Base-by-base conservation (phyloP, 1,140 invertebrate genomes). In the Gonioctena quinquepunctata region DNA sequence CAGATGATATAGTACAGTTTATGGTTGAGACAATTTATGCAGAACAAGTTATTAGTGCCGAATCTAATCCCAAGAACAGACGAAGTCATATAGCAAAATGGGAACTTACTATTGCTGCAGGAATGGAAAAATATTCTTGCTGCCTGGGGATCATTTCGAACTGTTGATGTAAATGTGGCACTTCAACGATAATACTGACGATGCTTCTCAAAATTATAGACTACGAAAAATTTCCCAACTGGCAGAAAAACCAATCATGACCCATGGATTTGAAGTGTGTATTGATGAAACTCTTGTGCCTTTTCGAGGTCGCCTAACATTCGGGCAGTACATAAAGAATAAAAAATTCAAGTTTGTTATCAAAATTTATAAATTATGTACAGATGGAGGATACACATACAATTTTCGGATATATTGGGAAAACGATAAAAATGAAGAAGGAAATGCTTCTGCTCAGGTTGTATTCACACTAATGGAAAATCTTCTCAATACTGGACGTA, bases 361-460 rank as follows among this genome's bases (percentile, higher is more conserved):
- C 64, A 83, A 83, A 71, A 13, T 83, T 13, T 81, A 77, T 57
- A 83, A 83, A 75, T 28, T 83, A 27, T 79, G 77, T 63, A 73
- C 54, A 61, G 33, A 71, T 11, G 61, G 73, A 27, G 78, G 75
- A 42, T 82, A 82, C 49, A 83, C 80, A n/a, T 80, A 74, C 48
- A 70, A 77, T 49, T 70, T 82, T 22, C 67, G 75, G 69, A 59
- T 84, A 21, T 82, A 84, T 72, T 61, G 60, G 54, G 77, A 76
- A 5, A 79, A 74, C 74, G 42, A 73, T 21, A 57, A 65, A 25
- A 18, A 18, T 18, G 8, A 7, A 21, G 27, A 18, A 26, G 22
- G 16, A 28, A 8, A 1, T 54, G 48, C 56, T 22, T 54, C 72
- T 23, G 33, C 42, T 8, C 25, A 21, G 6, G 23, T 74, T 33